These are phyloP conservation scores for Dendrocincla tyrannina DNA, from an alignment of 2,797 vertebrate genomes.

Conservation along the genomic window DNA sequence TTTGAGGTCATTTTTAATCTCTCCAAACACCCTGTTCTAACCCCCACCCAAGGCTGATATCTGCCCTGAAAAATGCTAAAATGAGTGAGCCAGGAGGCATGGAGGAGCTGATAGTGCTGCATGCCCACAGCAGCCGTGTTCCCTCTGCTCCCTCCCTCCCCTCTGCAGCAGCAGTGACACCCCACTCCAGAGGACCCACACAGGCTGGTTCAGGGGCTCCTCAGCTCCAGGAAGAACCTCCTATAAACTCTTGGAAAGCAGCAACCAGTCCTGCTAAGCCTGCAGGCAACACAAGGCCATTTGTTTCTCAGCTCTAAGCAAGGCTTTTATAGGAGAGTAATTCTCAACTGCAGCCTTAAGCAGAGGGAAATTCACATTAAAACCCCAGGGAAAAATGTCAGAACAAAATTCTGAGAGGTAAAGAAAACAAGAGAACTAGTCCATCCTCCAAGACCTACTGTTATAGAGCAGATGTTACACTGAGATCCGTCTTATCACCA, in stretches of 20 bases:
- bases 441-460: slow-evolving; percentile 5
- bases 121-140: too few relatives aligned
- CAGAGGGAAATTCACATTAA: slow-evolving; percentile 55
- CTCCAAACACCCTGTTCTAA: not conserved
- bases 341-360: slow-evolving; percentile 1
- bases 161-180: not conserved
- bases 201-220: not conserved
- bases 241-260: not conserved
- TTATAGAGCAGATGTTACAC: not conserved
- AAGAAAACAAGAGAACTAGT: slow-evolving; percentile 39
- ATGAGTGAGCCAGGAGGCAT: not conserved
- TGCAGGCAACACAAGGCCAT: not conserved
- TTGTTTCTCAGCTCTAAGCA: not conserved
- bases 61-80: not conserved
- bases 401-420: slow-evolving; percentile 3
- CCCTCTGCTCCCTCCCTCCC: not conserved
- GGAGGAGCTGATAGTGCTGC: not conserved
- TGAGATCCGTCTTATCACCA: not conserved
- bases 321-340: not conserved
- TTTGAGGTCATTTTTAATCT: not conserved
- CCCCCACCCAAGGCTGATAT: not conserved
- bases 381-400: slow-evolving; percentile 63
- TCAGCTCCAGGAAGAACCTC: not conserved
- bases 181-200: not conserved
- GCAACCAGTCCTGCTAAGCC: not conserved